Percentiles rank a stretch among this genome's conserved stretches.
Evolutionary conservation across 1,140 invertebrate genomes (phyloP).

Genomic region (Achatina immaculata): DNA sequence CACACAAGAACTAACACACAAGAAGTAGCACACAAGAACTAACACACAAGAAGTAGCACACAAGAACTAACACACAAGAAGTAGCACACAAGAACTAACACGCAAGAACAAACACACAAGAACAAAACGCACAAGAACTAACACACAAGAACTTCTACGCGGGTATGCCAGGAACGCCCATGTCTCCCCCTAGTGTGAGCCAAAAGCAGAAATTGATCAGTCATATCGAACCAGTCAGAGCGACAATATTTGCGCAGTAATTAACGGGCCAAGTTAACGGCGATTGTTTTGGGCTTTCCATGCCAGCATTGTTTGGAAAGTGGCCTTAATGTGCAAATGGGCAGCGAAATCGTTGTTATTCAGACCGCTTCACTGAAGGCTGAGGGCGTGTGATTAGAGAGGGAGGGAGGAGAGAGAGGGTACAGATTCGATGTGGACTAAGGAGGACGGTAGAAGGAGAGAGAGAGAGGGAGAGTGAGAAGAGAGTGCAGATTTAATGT

Average conservation of each 20-base stretch:
- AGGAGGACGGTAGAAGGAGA: slow-evolving; percentile 19
- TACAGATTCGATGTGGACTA: too few relatives aligned
- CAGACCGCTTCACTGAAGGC: neutral
- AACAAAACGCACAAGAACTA: too few relatives aligned
- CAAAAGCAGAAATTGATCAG: neutral
- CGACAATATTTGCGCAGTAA: slow-evolving; percentile 9
- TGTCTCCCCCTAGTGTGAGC: too few relatives aligned
- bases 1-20: too few relatives aligned
- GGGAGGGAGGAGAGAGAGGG: slow-evolving; percentile 1
- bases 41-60: too few relatives aligned
- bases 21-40: too few relatives aligned
- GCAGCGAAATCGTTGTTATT: neutral
- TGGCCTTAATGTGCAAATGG: slow-evolving; percentile 3
- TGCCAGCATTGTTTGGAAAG: neutral
- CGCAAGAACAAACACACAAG: too few relatives aligned
- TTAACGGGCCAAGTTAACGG: slow-evolving; percentile 4
- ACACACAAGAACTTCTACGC: too few relatives aligned
- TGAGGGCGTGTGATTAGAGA: slow-evolving; percentile 10
- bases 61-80: too few relatives aligned
- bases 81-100: too few relatives aligned
- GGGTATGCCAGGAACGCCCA: too few relatives aligned
- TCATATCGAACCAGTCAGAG: neutral
- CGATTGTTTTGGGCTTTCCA: slow-evolving; percentile 1
- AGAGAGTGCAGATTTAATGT: too few relatives aligned
- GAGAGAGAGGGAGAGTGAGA: slow-evolving; percentile 26